A percentile compares a stretch with the other conserved stretches of the same genome.
phyloP scores from a whole-genome alignment of 2,888 invertebrate genomes.

The Fissipunctia ypsillon region DNA sequence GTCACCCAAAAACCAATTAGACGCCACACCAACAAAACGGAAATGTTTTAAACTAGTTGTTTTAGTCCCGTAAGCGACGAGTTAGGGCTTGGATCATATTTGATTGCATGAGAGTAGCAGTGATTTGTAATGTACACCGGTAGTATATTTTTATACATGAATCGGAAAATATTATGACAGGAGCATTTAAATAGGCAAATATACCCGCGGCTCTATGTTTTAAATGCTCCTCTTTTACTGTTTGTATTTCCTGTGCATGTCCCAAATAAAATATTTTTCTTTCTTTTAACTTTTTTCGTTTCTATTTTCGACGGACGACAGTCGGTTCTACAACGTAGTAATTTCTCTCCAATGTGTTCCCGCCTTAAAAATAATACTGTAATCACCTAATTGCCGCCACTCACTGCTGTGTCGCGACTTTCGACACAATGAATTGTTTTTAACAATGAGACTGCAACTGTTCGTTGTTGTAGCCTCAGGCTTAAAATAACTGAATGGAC shows the following conservation, averaged over 20 bases:
- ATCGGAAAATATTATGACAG: not conserved
- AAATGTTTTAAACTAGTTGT: no score
- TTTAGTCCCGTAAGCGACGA: no score
- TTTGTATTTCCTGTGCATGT: no score
- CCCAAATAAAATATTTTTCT: no score
- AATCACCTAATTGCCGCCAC: slow-evolving; percentile 68
- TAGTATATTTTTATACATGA: not conserved
- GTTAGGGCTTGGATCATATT: not conserved
- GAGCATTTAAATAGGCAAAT: not conserved
- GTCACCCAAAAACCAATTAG: no score
- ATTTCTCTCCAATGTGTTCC: slow-evolving; percentile 46
- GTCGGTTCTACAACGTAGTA: slow-evolving; percentile 1
- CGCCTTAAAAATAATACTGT: slow-evolving; percentile 63
- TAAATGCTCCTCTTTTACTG: no score
- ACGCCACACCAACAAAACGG: no score
- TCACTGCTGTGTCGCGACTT: slow-evolving; percentile 67
- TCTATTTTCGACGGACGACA: not conserved
- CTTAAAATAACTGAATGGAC: slow-evolving; percentile 43
- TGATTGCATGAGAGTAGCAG: not conserved
- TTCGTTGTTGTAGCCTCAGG: slow-evolving; percentile 53
- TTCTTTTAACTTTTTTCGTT: no score
- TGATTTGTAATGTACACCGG: not conserved
- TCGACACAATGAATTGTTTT: slow-evolving; percentile 72
- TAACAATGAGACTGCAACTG: slow-evolving; percentile 60
- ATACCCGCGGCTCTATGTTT: no score